Conservation (phyloP, 2,888 invertebrate species). For the Idaea dimidiata region DNA sequence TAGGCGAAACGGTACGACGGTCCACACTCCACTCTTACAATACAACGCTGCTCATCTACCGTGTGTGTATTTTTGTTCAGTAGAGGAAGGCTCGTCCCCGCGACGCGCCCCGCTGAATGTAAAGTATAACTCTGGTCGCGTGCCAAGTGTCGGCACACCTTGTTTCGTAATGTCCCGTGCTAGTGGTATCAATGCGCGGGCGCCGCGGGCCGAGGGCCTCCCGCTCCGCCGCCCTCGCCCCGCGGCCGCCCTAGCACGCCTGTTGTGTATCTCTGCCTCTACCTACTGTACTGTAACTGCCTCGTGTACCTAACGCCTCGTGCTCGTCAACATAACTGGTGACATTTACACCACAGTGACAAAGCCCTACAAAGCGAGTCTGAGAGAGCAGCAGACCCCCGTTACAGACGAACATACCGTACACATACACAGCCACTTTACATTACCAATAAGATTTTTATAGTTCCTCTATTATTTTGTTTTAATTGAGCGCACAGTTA, state of each 20-base stretch:
- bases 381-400: constrained; percentile 82
- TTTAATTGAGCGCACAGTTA: constrained; percentile 63
- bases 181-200: constrained; percentile 60
- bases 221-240: constrained; percentile 57
- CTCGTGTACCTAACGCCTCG: constrained; percentile 63
- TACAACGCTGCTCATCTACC: constrained; percentile 80
- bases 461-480: constrained; percentile 47
- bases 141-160: constrained; percentile 60
- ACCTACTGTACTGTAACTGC: constrained; percentile 31
- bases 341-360: constrained; percentile 73
- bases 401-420: constrained; percentile 64
- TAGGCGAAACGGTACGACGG: constrained; percentile 97
- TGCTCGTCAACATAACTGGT: constrained; percentile 60
- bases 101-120: constrained; percentile 75
- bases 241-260: constrained; percentile 66
- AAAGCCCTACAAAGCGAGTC: constrained; percentile 81
- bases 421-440: constrained; percentile 76
- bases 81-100: constrained; percentile 76
- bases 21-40: constrained; percentile 79
- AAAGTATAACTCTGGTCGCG: constrained; percentile 70
- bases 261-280: constrained; percentile 71
- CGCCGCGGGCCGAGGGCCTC: constrained; percentile 63
- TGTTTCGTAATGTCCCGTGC: constrained; percentile 61
- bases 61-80: constrained; percentile 81
- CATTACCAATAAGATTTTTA: constrained; percentile 63